Conservation (phyloP, 2,797 vertebrate genomes). For the Poeciliopsis turneri region DNA sequence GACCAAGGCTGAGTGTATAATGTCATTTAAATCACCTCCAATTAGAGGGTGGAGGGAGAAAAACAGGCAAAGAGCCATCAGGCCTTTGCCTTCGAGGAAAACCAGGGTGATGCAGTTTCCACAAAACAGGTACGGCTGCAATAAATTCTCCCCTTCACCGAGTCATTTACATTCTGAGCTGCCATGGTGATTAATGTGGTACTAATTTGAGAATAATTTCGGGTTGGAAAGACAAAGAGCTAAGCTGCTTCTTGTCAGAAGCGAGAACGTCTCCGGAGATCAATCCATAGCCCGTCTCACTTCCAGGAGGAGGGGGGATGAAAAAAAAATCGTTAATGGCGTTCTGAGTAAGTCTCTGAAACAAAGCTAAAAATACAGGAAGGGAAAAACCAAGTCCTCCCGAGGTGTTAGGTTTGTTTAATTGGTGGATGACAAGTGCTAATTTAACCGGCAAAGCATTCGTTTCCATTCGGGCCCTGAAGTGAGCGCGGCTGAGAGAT, state of each 20-base stretch:
- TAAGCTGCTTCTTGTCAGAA: constrained; percentile 44
- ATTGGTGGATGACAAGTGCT: constrained; percentile 62
- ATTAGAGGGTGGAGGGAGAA: constrained; percentile 32
- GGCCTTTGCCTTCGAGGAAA: constrained; percentile 40
- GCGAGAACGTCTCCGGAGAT: constrained; percentile 51
- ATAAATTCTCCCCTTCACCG: constrained; percentile 50
- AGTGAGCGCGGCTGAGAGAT: constrained; percentile 50
- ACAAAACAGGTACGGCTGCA: constrained; percentile 46
- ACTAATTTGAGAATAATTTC: constrained; percentile 78
- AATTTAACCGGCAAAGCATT: constrained; percentile 62
- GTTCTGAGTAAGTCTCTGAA: constrained; percentile 41
- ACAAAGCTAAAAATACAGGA: constrained; percentile 52
- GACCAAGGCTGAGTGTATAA: constrained; percentile 31
- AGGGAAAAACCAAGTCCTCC: constrained; percentile 30
- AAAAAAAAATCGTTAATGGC: constrained; percentile 31
- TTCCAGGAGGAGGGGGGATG: constrained; percentile 5
- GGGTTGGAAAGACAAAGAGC: constrained; percentile 61
- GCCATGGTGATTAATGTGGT: constrained; percentile 74
- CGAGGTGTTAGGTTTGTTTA: constrained; percentile 45
- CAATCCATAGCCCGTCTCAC: constrained; percentile 37
- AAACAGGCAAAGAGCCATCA: constrained; percentile 41
- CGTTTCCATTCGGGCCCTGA: constrained; percentile 47
- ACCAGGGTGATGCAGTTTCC: constrained; percentile 30
- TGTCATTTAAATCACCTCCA: constrained; percentile 55
- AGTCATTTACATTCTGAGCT: constrained; percentile 70